phyloP scores from a whole-genome alignment of 2,888 invertebrate species.

The Ferdinandea cuprea region DNA sequence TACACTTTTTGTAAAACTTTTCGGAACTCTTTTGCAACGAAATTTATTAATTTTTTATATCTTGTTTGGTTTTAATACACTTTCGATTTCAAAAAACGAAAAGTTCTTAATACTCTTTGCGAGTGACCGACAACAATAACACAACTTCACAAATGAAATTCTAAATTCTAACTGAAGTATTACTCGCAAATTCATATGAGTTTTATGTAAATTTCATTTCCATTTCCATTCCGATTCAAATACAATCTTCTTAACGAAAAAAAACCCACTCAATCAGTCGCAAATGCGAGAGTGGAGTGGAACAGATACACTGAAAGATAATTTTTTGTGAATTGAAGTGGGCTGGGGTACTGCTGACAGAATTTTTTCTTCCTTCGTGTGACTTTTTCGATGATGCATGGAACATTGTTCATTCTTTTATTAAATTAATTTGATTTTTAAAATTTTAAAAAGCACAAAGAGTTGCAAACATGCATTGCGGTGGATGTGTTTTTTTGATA shows the following conservation, averaged over 20 bases:
- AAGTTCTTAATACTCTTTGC: neutral
- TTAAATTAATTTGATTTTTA: too few species aligned
- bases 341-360: too few species aligned
- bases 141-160: conserved; percentile 9
- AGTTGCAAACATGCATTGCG: too few species aligned
- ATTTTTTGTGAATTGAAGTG: neutral
- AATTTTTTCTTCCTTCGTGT: too few species aligned
- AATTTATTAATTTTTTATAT: neutral
- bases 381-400: too few species aligned
- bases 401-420: too few species aligned
- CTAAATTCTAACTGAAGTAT: conserved; percentile 29
- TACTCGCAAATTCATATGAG: conserved; percentile 13
- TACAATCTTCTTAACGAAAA: neutral
- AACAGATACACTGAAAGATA: neutral
- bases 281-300: neutral
- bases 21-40: conserved; percentile 22
- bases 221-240: neutral
- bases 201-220: neutral
- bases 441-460: too few species aligned
- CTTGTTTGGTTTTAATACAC: neutral
- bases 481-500: too few species aligned
- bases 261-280: conserved; percentile 5
- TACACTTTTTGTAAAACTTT: neutral
- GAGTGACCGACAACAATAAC: neutral
- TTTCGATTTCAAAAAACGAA: conserved; percentile 35